phyloP scores from a whole-genome alignment of 2,113 vertebrate species.

The Nesoenas mayeri region DNA sequence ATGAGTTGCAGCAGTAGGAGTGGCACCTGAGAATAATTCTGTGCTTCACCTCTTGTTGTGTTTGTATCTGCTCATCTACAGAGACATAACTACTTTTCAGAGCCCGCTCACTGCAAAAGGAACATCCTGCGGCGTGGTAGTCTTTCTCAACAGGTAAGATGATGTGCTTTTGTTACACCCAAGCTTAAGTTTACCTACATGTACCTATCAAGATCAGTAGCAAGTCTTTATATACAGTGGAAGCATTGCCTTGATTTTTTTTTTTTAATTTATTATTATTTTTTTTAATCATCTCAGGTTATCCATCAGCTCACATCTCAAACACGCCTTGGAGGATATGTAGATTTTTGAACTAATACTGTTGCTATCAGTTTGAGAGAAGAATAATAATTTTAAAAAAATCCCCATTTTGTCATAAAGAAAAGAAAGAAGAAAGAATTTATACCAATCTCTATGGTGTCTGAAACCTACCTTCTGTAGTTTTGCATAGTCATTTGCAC shows the following conservation, averaged over 20 bases:
- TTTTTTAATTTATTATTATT: neutral
- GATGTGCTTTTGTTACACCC: neutral
- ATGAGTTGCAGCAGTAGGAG: neutral
- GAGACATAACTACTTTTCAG: neutral
- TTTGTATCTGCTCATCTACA: neutral
- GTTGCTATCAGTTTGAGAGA: neutral
- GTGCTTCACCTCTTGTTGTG: neutral
- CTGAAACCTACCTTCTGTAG: slow-evolving; percentile 77
- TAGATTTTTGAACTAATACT: neutral
- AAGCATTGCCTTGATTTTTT: neutral
- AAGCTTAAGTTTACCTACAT: neutral
- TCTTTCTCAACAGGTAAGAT: neutral
- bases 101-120: neutral
- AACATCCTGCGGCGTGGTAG: neutral
- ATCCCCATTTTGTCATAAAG: neutral
- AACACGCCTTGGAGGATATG: neutral
- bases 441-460: neutral
- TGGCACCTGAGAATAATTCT: neutral
- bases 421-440: neutral
- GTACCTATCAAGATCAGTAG: neutral
- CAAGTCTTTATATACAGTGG: neutral
- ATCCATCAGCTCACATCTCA: neutral
- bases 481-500: slow-evolving; percentile 71
- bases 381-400: neutral
- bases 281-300: neutral